Conservation (phyloP, 2,888 invertebrate species). For the Augochlorella aurata region DNA sequence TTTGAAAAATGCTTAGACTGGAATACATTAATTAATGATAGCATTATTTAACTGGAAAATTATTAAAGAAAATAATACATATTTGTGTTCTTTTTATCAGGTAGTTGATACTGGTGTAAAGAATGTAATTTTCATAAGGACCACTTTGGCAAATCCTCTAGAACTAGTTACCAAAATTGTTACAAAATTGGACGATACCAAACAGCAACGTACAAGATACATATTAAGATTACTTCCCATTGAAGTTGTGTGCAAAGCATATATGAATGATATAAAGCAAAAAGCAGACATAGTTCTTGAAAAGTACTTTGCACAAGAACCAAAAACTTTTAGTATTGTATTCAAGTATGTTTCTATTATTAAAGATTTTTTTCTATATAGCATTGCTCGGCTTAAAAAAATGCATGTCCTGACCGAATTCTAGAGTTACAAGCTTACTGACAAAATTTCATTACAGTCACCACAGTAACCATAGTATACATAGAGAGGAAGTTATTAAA, state of each 20-base stretch:
- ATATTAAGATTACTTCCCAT: conserved; percentile 92
- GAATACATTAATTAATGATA: neutral
- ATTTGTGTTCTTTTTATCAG: conserved; percentile 78
- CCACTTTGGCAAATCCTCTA: conserved; percentile 89
- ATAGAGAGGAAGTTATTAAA: conserved; percentile 88
- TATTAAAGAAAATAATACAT: neutral
- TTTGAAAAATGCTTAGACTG: neutral
- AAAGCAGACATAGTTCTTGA: conserved; percentile 87
- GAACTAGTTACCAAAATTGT: conserved; percentile 88
- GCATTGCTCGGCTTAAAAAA: too few relatives aligned
- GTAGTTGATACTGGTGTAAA: conserved; percentile 91
- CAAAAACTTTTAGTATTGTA: conserved; percentile 89
- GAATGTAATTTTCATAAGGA: conserved; percentile 93
- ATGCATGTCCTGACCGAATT: too few relatives aligned
- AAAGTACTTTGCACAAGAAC: conserved; percentile 88
- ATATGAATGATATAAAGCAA: conserved; percentile 88
- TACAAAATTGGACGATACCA: conserved; percentile 87
- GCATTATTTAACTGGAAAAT: neutral
- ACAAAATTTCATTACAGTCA: conserved; percentile 81
- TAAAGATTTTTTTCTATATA: too few relatives aligned
- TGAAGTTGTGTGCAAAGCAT: conserved; percentile 89
- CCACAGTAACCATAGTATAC: conserved; percentile 89
- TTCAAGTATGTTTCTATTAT: conserved; percentile 84
- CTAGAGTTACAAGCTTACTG: neutral
- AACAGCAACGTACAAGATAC: conserved; percentile 88